phyloP scores from a whole-genome alignment of 2,888 invertebrate species.

The Agrochola lota region DNA sequence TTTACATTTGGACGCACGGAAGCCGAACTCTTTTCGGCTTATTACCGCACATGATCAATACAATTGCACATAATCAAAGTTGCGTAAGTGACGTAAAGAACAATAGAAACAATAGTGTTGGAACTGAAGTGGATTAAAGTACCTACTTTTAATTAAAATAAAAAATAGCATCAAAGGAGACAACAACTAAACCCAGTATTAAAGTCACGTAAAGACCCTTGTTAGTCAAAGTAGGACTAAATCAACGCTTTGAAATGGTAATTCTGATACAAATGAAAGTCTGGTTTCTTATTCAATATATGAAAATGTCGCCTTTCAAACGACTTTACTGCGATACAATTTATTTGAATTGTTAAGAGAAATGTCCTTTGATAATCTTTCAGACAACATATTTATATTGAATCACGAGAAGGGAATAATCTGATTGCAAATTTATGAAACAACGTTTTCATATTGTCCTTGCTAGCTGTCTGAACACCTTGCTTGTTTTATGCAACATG shows the following conservation, averaged over 20 bases:
- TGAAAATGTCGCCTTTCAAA: slow-evolving; percentile 30
- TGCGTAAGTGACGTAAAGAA: slow-evolving; percentile 17
- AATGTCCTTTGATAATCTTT: slow-evolving; percentile 6
- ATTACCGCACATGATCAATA: neutral
- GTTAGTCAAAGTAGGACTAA: slow-evolving; percentile 56
- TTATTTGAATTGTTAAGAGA: slow-evolving; percentile 43
- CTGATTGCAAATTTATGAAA: neutral
- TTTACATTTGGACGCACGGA: too few relatives aligned
- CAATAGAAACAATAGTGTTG: neutral
- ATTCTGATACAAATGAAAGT: slow-evolving; percentile 54
- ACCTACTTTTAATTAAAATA: neutral
- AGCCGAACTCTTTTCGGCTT: neutral
- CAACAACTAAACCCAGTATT: slow-evolving; percentile 20
- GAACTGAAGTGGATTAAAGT: slow-evolving; percentile 14
- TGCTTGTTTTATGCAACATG: slow-evolving; percentile 34
- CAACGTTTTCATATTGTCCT: neutral
- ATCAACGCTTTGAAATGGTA: slow-evolving; percentile 61
- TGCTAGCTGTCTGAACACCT: neutral
- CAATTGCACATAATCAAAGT: slow-evolving; percentile 8
- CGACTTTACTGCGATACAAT: slow-evolving; percentile 46
- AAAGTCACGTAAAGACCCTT: slow-evolving; percentile 46
- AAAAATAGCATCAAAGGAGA: slow-evolving; percentile 7
- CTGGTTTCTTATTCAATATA: slow-evolving; percentile 48
- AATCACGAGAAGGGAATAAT: neutral
- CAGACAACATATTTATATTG: neutral